Base-by-base conservation (phyloP, 2,113 vertebrate species). In the Callionymus lyra region DNA sequence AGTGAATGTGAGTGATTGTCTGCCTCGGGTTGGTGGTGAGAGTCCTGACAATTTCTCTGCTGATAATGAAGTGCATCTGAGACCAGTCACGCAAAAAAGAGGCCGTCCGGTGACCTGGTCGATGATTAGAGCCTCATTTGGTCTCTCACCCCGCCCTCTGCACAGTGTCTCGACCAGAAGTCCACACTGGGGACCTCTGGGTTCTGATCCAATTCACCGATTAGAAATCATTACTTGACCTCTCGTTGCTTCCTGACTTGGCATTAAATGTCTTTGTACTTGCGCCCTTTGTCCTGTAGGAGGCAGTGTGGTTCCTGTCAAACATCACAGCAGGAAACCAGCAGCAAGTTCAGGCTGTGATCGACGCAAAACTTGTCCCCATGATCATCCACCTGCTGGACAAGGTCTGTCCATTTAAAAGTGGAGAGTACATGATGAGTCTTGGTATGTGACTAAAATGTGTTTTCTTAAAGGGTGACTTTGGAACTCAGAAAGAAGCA, bases 311-410 rank as follows among this genome's bases (percentile, higher is more conserved):
- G 96, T 99, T 99, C 86, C 85, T 99, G 34, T 99, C 96, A 41
- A 99, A 99, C 85, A 97, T 99, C 78, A 99, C 96, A 33, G 96
- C 96, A 56, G 96, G 96, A 61, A 99, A 99, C 80, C 96, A 99
- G 73, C 94, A 99, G 76, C 96, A 99, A 81, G 96, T 99, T 56
- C 96, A 99, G 76, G 96, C 94, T 1, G 96, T 99, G 63, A 99
- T 99, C 57, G 96, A 99, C 56, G 94, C 96, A 53, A 94, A 88
- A 64, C 90, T 99, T 43, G 93, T 99, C 65, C 92, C 96, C 56
- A 98, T 98, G 96, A 98, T 99, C 81, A 94, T 99, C 76, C 94
- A 93, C 67, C 89, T 98, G 73, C 88, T 99, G 43, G 94, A 98
- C 83, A 99, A 98, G 93, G 95, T 97, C 65, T 65, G 80, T 43